These are phyloP conservation scores for Gymnocypris eckloni DNA, from an alignment of 2,797 vertebrate genomes.

Conservation along the genomic window DNA sequence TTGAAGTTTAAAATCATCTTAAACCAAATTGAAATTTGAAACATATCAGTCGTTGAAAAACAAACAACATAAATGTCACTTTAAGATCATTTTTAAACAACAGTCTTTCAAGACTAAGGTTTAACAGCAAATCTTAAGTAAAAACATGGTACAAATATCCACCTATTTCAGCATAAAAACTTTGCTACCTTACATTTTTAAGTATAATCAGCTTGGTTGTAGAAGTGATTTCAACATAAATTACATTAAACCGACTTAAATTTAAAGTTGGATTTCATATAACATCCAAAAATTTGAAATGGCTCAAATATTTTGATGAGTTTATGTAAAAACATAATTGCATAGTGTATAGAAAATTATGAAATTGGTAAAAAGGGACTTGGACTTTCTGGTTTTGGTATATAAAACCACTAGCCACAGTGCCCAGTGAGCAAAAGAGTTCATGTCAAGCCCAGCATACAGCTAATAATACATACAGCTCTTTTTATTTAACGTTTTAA, in stretches of 20 bases:
- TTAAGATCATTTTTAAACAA: neutral
- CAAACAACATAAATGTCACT: neutral
- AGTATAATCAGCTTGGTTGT: neutral
- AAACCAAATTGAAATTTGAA: neutral
- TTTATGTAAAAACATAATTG: too few relatives aligned
- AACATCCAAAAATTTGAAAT: neutral
- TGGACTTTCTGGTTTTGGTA: neutral
- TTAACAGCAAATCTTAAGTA: neutral
- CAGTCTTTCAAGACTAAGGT: neutral
- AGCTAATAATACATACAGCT: neutral
- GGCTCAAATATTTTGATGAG: neutral
- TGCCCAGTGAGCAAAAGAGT: too few relatives aligned
- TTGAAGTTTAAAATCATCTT: neutral
- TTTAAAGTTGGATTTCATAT: neutral
- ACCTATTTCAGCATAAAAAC: too few relatives aligned
- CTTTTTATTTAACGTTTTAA: slow-evolving; percentile 6
- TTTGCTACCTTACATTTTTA: neutral
- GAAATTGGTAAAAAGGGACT: neutral
- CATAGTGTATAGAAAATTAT: too few relatives aligned
- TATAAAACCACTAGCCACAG: too few relatives aligned
- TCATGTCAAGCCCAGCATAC: too few relatives aligned
- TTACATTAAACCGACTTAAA: neutral
- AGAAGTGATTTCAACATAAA: neutral
- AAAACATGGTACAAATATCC: neutral
- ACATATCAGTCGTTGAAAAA: neutral